These are phyloP conservation scores for Noctua comes DNA, from an alignment of 2,888 invertebrate genomes.

Conservation along the genomic window DNA sequence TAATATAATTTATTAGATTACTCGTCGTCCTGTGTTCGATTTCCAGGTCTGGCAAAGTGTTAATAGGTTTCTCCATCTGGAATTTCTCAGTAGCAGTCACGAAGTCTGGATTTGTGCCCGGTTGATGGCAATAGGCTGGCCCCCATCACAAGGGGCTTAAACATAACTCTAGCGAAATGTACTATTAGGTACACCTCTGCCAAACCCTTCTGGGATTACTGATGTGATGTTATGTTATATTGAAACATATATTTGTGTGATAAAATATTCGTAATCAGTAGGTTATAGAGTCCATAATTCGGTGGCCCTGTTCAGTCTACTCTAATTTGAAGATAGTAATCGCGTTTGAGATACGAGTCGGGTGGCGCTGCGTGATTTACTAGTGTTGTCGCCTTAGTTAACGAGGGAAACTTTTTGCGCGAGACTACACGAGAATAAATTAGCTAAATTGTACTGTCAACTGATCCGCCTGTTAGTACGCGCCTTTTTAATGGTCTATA, in stretches of 20 bases:
- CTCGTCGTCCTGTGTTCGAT: not conserved
- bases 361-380: constrained; percentile 82
- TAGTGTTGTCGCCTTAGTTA: constrained; percentile 83
- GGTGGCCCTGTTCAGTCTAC: constrained; percentile 69
- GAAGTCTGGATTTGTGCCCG: not conserved
- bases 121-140: not conserved
- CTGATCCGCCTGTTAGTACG: constrained; percentile 55
- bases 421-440: constrained; percentile 81
- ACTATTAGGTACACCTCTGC: not conserved
- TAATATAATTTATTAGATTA: not conserved
- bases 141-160: not conserved
- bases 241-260: not conserved
- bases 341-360: constrained; percentile 80
- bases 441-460: constrained; percentile 79
- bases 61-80: not conserved
- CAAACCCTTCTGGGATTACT: not conserved
- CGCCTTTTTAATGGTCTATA: constrained; percentile 43
- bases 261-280: not conserved
- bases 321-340: constrained; percentile 85
- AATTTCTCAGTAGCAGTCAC: not conserved
- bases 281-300: constrained; percentile 68
- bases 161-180: not conserved
- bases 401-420: constrained; percentile 86
- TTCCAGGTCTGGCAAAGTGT: not conserved
- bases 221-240: not conserved